Base-by-base conservation (phyloP, 2,797 vertebrate species). In the Pterois miles region DNA sequence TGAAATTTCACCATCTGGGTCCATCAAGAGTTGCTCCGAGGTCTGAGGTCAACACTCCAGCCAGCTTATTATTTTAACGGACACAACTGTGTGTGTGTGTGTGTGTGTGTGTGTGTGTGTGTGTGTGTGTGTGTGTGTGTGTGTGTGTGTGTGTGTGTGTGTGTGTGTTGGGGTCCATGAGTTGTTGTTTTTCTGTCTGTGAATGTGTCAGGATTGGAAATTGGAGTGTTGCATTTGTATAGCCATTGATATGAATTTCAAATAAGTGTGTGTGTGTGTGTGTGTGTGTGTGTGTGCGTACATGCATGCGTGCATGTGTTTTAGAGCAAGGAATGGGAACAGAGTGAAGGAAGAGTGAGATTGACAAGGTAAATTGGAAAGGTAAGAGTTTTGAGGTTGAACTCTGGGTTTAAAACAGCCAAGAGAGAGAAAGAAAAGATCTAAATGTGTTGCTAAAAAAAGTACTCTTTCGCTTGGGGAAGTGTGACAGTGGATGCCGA, bases 311-410 rank as follows among this genome's bases (percentile, higher is more conserved):
- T 57, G 56, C 36, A 57, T 22, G 73, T 68, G 65, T 78, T 69
- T 71, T 13, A 43, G 58, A 71, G 36, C 20, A 12, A 25, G 50
- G 60, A 53, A 57, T 48, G 12, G 22, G 62, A 84, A 71, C 59
- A 76, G 74, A 84, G 83, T 60, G 54, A 67, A 71, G 29, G 56
- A 54, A 74, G 77, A 71, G 58, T 43, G 78, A 90, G 91, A 93
- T 91, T 90, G 93, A 92, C 89, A 87, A 86, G 73, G 63, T 86
- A 93, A 93, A 94, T 93, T 93, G 90, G 90, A 84, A 53, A 65
- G 74, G 76, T 78, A 73, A 73, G 72, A 68, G 69, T 83, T 89
- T 79, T 82, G 73, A 84, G 81, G 82, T 85, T 85, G 83, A 90
- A 89, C 67, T 83, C 68, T 54, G 62, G 76, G 29, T 85, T 90